phyloP scores from a whole-genome alignment of 2,797 vertebrate genomes.

The Heterohyrax brucei region DNA sequence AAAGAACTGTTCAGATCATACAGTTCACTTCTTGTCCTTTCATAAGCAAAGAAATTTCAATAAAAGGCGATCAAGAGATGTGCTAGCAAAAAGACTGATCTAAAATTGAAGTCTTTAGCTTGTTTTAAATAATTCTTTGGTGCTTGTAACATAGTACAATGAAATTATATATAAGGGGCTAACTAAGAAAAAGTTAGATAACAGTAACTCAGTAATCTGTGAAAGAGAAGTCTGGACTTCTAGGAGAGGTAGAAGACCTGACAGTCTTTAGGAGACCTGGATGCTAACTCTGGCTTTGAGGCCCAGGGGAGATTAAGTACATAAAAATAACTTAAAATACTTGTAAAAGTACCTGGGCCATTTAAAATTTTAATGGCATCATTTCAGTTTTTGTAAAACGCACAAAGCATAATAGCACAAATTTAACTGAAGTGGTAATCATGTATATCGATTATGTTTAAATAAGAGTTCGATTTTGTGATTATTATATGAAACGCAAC shows the following conservation, averaged over 20 bases:
- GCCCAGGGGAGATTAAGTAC: not conserved
- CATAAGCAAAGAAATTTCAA: conserved; percentile 25
- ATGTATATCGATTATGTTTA: conserved; percentile 7
- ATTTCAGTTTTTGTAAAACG: conserved; percentile 47
- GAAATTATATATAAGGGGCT: not conserved
- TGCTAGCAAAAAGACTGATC: not conserved
- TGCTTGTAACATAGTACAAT: not conserved
- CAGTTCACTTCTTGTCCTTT: conserved; percentile 56
- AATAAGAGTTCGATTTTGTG: conserved; percentile 41
- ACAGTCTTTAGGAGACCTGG: not conserved
- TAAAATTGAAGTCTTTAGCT: conserved; percentile 23
- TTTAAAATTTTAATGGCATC: conserved; percentile 39
- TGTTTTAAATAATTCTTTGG: conserved; percentile 20
- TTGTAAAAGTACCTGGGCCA: not conserved
- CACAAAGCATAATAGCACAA: not conserved
- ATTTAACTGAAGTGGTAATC: conserved; percentile 19
- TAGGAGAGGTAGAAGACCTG: not conserved
- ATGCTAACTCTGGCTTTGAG: not conserved
- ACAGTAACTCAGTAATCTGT: conserved; percentile 4
- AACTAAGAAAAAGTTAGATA: conserved; percentile 40
- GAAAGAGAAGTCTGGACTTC: not conserved
- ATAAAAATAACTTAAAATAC: conserved; percentile 64
- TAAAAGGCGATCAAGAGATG: not conserved
- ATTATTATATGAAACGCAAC: conserved; percentile 56
- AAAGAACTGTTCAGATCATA: conserved; percentile 7